Base-by-base conservation (phyloP, 1,140 invertebrate genomes). In the Eulimnadia texana region DNA sequence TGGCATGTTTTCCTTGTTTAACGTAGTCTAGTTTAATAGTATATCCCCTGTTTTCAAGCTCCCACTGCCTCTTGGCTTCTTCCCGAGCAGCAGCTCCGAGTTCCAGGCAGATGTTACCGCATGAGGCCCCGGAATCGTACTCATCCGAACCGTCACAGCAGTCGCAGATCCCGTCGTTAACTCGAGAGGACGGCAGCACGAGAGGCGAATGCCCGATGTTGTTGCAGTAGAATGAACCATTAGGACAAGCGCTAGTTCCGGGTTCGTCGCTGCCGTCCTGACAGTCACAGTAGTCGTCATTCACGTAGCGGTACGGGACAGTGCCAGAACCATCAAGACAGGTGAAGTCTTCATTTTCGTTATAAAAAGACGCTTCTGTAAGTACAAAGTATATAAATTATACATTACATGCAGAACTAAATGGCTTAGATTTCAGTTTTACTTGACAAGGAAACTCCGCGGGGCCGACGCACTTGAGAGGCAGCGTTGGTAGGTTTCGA, bases 221-320 rank as follows among this genome's bases (percentile, higher is more conserved):
- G 49, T 84, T 79, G 72, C 97, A 99, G 71, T 91, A 85, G 72
- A 99, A 98, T 47, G 69, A 73, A 0, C 88, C 88, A 70, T 92
- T 86, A 0, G 82, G 71, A 71, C 94, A 98, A 1, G 94, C 94
- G 3, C 91, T 76, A 0, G 96, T 99, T 52, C 95, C 94, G 25
- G 95, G 95, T 70, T 99, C 96, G 76, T 99, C 96, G 69, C 86
- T 90, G 22, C 90, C 93, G 73, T 94, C 90, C 16, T 75, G 73
- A 75, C 96, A 99, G 74, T 99, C 96, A 78, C 96, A 99, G 73
- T 93, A 99, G 75, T 99, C 92, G 74, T 99, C 96, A 74, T 99
- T 99, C 22, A 98, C 82, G 69, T 85, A 81, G 24, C 78, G 75
- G 73, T 89, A 95, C 1, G 90, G 85, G 70, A 98, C 85, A 1